Evolutionary conservation across 2,113 vertebrate genomes (phyloP), one percentile per base, ranked within the genome.

Genomic region (Asarcornis scutulata): DNA sequence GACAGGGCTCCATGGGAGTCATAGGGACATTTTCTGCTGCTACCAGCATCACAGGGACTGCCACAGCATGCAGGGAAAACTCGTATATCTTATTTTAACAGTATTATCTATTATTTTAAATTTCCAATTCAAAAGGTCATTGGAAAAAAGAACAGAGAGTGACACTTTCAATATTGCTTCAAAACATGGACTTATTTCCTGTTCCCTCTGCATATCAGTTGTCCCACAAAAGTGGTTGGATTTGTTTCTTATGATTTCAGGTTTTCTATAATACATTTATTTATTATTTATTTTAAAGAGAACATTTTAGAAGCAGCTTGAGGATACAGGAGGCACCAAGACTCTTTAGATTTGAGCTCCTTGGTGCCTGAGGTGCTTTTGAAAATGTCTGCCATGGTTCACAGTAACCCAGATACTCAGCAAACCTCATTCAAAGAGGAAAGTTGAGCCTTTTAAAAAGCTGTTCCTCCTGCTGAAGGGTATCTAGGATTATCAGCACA

Each of bases 401-500:
- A 73, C 53, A 89, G 69, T 66, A 89, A 93, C 58, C 15, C 74
- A 92, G 80, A 73, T 78, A 62, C 44, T 60, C 80, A 86, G 40
- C 34, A 94, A 91, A 84, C 79, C 71, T 92, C 90, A 87, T 83
- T 93, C 53, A 84, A 94, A 84, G 66, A 18, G 73, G 88, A 93
- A 96, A 95, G 78, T 1, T 69, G 80, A 93, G 80, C 69, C 62
- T 48, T 84, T 25, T 78, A 68, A 86, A 81, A 93, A 52, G 29
- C 69, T 79, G 10, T 29, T 94, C 75, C 88, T 95, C 69, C 60
- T 36, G 38, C 46, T 92, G 74, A 94, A 69, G 44, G n/a, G 32
- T 84, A 89, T 90, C 80, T 82, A 78, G 80, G 95, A 94, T 95
- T 94, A 96, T 81, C 62, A 73, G 31, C 40, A 66, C 59, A 60